phyloP scores from a whole-genome alignment of 2,113 vertebrate genomes.

The Eulemur macaco region DNA sequence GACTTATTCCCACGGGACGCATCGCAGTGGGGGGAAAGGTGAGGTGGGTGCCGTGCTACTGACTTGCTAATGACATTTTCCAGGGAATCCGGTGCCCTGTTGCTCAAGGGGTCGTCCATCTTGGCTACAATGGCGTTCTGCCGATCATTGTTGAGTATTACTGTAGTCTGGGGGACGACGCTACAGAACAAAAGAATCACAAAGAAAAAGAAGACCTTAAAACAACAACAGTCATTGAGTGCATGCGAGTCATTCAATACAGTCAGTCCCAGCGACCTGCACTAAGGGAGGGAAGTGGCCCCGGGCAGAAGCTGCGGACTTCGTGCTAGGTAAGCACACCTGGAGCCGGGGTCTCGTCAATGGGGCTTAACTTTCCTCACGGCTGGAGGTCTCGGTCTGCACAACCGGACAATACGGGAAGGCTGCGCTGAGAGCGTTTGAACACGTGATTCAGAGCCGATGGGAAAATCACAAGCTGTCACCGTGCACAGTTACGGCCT shows the following conservation, averaged over 20 bases:
- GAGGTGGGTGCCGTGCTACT: slow-evolving; percentile 77
- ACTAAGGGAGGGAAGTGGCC: not conserved
- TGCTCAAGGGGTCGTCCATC: slow-evolving; percentile 89
- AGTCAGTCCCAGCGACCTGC: slow-evolving; percentile 20
- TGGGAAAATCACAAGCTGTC: too few relatives aligned
- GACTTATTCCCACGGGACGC: not conserved
- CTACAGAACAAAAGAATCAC: slow-evolving; percentile 84
- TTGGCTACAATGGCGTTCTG: slow-evolving; percentile 89
- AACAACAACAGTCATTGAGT: slow-evolving; percentile 44
- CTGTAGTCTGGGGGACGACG: slow-evolving; percentile 97
- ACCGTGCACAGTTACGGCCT: rapidly evolving
- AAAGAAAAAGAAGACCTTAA: slow-evolving; percentile 71
- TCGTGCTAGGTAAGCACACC: not conserved
- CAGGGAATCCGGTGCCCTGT: slow-evolving; percentile 89
- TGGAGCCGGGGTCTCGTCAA: not conserved
- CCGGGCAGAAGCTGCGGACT: not conserved
- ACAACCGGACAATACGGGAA: not conserved
- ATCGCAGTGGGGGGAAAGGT: not conserved
- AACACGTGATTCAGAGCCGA: not conserved
- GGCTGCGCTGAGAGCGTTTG: not conserved
- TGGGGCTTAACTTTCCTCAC: not conserved
- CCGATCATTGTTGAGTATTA: slow-evolving; percentile 95
- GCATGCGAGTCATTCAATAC: slow-evolving; percentile 62
- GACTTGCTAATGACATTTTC: slow-evolving; percentile 98
- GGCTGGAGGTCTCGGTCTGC: not conserved